Conservation (phyloP, 2,797 vertebrate genomes). For the Eulemur albifrons region DNA sequence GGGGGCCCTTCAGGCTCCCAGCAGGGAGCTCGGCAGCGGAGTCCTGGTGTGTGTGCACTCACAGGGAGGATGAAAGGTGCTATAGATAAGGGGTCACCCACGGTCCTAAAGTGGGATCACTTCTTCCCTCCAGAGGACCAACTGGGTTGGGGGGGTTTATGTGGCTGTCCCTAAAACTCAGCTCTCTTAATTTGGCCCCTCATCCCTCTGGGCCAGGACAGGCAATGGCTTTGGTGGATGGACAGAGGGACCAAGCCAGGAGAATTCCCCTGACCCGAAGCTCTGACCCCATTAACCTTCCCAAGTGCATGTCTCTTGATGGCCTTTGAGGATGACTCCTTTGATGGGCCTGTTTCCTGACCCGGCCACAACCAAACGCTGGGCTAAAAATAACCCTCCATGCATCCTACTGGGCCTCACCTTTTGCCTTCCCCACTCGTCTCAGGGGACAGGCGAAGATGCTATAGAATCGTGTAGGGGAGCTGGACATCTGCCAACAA, state of each 20-base stretch:
- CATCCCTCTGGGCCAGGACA: neutral
- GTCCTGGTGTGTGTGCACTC: neutral
- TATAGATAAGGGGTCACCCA: neutral
- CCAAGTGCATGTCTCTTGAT: neutral
- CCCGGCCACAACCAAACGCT: neutral
- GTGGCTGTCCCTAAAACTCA: neutral
- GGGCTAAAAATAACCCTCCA: conserved; percentile 61
- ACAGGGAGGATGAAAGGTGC: neutral
- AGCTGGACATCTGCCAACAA: neutral
- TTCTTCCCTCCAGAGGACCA: neutral
- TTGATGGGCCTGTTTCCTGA: conserved; percentile 14
- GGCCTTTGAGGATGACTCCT: neutral
- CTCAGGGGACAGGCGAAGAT: neutral
- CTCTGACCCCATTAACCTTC: conserved; percentile 17
- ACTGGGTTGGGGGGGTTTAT: too few relatives aligned
- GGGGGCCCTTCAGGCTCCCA: neutral
- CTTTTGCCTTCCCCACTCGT: neutral
- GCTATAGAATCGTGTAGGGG: neutral
- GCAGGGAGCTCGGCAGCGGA: neutral
- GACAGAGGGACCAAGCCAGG: neutral
- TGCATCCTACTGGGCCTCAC: neutral
- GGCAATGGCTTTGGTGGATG: neutral
- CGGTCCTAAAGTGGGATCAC: neutral
- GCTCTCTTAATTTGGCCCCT: neutral
- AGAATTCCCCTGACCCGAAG: neutral